A percentile compares a stretch with the other conserved stretches of the same genome.
Evolutionary conservation across 2,888 invertebrate species (phyloP).

Genomic region (Sesamia inferens): DNA sequence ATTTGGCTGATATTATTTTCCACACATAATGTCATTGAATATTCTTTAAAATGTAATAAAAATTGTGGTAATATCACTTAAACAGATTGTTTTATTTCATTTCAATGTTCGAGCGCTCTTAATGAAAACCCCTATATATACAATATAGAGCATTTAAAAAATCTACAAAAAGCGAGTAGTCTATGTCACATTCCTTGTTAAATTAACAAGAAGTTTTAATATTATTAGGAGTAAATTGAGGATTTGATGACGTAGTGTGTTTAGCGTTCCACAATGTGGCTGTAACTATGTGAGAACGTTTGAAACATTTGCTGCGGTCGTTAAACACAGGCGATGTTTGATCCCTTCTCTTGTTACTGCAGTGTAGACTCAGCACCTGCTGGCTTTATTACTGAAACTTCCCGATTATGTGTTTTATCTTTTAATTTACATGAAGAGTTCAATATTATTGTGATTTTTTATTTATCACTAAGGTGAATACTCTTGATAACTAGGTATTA

Average conservation of each 20-base stretch:
- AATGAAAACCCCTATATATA: too few relatives aligned
- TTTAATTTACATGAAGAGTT: background rate
- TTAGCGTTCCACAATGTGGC: slow-evolving; percentile 23
- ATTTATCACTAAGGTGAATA: background rate
- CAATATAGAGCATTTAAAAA: background rate
- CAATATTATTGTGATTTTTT: background rate
- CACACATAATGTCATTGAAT: too few relatives aligned
- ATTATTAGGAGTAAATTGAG: slow-evolving; percentile 16
- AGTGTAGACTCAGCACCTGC: slow-evolving; percentile 21
- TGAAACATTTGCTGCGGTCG: slow-evolving; percentile 43
- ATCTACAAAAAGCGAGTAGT: too few relatives aligned
- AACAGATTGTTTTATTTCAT: too few relatives aligned
- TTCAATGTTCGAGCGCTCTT: too few relatives aligned
- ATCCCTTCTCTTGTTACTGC: slow-evolving; percentile 42
- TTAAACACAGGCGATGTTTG: slow-evolving; percentile 42
- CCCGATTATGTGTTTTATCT: background rate
- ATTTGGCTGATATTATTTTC: too few relatives aligned
- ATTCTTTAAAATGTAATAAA: too few relatives aligned
- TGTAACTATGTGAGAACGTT: slow-evolving; percentile 45
- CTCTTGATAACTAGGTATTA: background rate
- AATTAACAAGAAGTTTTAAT: slow-evolving; percentile 16
- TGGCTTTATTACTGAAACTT: background rate
- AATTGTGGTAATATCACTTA: too few relatives aligned
- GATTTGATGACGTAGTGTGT: slow-evolving; percentile 16
- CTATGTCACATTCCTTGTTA: background rate